Conservation (phyloP, 2,113 vertebrate species). For the Tachycineta bicolor region DNA sequence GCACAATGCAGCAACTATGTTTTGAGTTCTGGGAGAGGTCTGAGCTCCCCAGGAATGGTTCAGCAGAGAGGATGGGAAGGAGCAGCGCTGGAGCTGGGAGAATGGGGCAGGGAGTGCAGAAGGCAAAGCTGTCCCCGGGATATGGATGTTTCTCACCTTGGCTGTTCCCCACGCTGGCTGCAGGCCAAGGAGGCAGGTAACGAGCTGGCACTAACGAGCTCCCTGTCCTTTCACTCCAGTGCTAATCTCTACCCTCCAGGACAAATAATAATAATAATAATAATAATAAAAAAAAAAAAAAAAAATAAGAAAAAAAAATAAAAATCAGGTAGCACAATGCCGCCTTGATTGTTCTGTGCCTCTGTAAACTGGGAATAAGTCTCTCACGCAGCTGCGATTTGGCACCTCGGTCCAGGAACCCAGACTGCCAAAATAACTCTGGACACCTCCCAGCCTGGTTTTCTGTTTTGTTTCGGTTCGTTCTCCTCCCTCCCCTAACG, state of each 20-base stretch:
- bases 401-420: background rate
- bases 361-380: slow-evolving; percentile 11
- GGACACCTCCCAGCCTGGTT: slow-evolving; percentile 51
- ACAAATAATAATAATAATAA: background rate
- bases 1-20: background rate
- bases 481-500: slow-evolving; percentile 43
- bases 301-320: background rate
- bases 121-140: background rate
- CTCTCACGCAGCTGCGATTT: slow-evolving; percentile 19
- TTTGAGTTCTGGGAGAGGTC: background rate
- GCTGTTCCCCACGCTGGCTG: background rate
- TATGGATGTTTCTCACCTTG: background rate
- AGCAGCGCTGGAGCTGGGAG: background rate
- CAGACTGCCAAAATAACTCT: slow-evolving; percentile 55
- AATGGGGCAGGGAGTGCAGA: rapidly evolving
- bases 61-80: background rate
- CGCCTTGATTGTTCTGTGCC: background rate
- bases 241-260: slow-evolving; percentile 32
- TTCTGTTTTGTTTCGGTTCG: slow-evolving; percentile 7
- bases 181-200: slow-evolving; percentile 17
- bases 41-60: background rate
- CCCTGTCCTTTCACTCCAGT: slow-evolving; percentile 21
- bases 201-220: slow-evolving; percentile 19
- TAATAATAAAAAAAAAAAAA: background rate
- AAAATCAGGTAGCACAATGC: background rate